Conservation (phyloP, 2,888 invertebrate genomes). For the Drosophila mayaguana region DNA sequence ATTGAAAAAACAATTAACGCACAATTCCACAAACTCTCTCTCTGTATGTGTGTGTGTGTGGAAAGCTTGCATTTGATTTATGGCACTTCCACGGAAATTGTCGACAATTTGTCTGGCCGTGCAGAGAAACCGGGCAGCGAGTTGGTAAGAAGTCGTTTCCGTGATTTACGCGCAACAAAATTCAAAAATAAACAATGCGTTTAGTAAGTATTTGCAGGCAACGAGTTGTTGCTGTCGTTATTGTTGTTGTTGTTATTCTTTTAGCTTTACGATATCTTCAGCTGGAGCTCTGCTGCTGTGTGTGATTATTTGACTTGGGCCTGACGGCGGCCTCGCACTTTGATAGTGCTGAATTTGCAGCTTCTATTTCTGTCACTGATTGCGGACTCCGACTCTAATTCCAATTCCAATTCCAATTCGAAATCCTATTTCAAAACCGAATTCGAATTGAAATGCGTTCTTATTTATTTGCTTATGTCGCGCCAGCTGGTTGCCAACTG, state of each 20-base stretch:
- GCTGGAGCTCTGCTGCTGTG: constrained; percentile 22
- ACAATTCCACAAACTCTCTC: constrained; percentile 56
- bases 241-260: neutral
- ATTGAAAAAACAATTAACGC: constrained; percentile 58
- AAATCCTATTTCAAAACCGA: constrained; percentile 10
- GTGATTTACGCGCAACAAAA: constrained; percentile 75
- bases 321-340: constrained; percentile 61
- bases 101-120: constrained; percentile 75
- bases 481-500: constrained; percentile 68
- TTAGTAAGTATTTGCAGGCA: constrained; percentile 60
- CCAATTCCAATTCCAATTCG: neutral
- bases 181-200: constrained; percentile 73
- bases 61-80: constrained; percentile 71
- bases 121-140: constrained; percentile 40
- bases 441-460: constrained; percentile 15
- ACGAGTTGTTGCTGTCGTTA: constrained; percentile 2
- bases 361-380: constrained; percentile 22
- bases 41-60: constrained; percentile 25
- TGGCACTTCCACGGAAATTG: constrained; percentile 76
- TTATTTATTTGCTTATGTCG: constrained; percentile 77
- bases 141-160: constrained; percentile 70
- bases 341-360: constrained; percentile 72
- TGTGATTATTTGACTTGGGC: constrained; percentile 68
- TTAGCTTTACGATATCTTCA: constrained; percentile 38
- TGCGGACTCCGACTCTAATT: constrained; percentile 12